Evolutionary conservation across 1,140 invertebrate genomes (phyloP), one percentile per base, ranked within the genome.

Genomic region (Diorhabda carinulata): DNA sequence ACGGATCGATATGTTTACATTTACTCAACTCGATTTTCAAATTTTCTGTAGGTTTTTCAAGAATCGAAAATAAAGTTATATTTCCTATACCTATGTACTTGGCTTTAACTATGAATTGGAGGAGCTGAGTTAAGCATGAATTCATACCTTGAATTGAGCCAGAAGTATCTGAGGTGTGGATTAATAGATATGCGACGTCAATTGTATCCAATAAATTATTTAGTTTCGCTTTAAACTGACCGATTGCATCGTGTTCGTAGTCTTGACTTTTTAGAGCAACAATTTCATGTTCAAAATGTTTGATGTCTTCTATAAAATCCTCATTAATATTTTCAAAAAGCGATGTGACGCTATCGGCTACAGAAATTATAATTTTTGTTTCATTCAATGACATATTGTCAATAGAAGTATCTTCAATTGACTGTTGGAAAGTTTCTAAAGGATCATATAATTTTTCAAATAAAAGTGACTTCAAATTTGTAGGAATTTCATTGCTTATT

Each of bases 51-150:
- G 78, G 74, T 10, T 61, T 10, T 47, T 71, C 43, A 7, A 77
- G 68, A 43, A 73, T 62, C 47, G 66, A 70, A 45, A 80, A 75
- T 42, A 80, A 64, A 67, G 76, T 73, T 45, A 79, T 62, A 61
- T 79, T 74, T 47, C 74, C 74, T 67, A 74, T 63, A 3, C 66
- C 67, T 61, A 73, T 40, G 68, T 78, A 71, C 61, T 76, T 78
- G 10, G 72, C 69, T 3, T 61, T 68, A 8, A 77, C 65, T 7
- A 76, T 66, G 66, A 79, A 76, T 64, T 76, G 73, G 10, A 79
- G 65, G n/a, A 75, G 71, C 5, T 70, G 47, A n/a, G 47, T 52
- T 52, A n/a, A 52, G n/a, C 6, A 52, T 52, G n/a, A 52, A n/a
- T 52, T 6, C 47, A 52, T 52, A 52, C 47, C 47, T 52, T 52